Evolutionary conservation across 2,888 invertebrate genomes (phyloP), one percentile per base, ranked within the genome.

Genomic region (Lycophotia porphyrea): DNA sequence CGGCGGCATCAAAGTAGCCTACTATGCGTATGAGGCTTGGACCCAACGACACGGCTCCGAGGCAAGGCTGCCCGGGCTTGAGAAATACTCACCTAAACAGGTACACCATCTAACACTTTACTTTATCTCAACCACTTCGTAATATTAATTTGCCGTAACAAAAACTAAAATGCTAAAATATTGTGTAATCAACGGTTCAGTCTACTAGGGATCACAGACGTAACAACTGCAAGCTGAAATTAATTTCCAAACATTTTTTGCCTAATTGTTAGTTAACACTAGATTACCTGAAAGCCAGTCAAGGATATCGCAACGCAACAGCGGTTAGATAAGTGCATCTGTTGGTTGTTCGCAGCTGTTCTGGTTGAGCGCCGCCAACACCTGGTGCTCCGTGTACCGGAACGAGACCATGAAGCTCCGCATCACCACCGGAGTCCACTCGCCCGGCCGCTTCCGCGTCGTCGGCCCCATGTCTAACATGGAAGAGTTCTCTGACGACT

Each of bases 381-480:
- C 98, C 1, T 99, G 99, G 99, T 99, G 99, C 93, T 97, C 98
- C 13, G 98, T 98, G 86, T 98, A 98, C 93, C 96, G 98, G 78
- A 97, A 97, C 88, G 97, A 98, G 93, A 97, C 98, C 49, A 97
- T 99, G 81, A 98, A 98, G 92, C 96, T 98, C 89, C 97, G 98
- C 85, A 98, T 99, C 90, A 97, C 98, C 49, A 98, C 98, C 0
- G 98, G 98, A n/a, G 97, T 97, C 87, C 98, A 98, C 91, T 97
- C 98, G 55, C 98, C 98, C 0, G 97, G 97, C 39, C 98, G 98
- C 60, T 98, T 98, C 92, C 97, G 99, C 81, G 99, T 99, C 42
- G 95, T 98, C 82, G 99, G 99, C 0, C 98, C 99, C 0, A 94
- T 99, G 71, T 98, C 99, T 78, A 99, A 99, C 95, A 99, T 99